phyloP scores from a whole-genome alignment of 2,888 invertebrate species.

The Dryocosmus kuriphilus region DNA sequence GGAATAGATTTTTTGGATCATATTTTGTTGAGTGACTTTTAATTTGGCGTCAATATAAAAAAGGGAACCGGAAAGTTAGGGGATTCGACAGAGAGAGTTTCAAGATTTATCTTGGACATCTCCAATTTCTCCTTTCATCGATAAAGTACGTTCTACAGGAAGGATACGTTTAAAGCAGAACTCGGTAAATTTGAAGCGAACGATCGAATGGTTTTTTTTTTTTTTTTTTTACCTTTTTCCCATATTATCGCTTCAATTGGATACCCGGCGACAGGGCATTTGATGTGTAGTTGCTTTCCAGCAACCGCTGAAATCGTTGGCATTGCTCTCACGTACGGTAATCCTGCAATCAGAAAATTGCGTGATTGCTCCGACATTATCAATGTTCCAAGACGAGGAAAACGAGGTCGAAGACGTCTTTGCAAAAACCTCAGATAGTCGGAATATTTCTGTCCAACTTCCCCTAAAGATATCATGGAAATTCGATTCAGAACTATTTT shows the following conservation, averaged over 20 bases:
- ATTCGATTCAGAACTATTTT: not conserved
- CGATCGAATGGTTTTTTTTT: slow-evolving; percentile 67
- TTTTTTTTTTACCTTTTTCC: slow-evolving; percentile 79
- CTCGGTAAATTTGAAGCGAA: slow-evolving; percentile 35
- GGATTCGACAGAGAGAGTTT: not conserved
- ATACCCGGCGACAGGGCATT: slow-evolving; percentile 80
- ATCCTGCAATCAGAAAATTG: slow-evolving; percentile 70
- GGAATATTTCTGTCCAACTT: slow-evolving; percentile 6
- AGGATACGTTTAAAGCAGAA: slow-evolving; percentile 39
- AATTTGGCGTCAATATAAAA: slow-evolving; percentile 26
- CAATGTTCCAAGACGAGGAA: slow-evolving; percentile 19
- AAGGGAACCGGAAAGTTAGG: slow-evolving; percentile 16
- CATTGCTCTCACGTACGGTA: slow-evolving; percentile 77
- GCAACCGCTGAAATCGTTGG: slow-evolving; percentile 77
- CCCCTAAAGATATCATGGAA: not conserved
- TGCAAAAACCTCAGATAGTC: slow-evolving; percentile 8
- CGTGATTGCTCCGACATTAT: slow-evolving; percentile 37
- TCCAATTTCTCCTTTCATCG: slow-evolving; percentile 36
- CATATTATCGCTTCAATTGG: slow-evolving; percentile 79
- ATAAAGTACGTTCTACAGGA: slow-evolving; percentile 34
- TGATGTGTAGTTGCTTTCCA: slow-evolving; percentile 78
- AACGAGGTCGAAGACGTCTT: slow-evolving; percentile 12
- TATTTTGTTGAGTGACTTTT: not conserved
- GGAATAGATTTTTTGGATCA: not conserved
- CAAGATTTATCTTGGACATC: slow-evolving; percentile 36